Percentiles rank a stretch among this genome's conserved stretches.
These are phyloP conservation scores for Drosophila paulistorum DNA, from an alignment of 1,140 invertebrate species.

Conservation along the genomic window DNA sequence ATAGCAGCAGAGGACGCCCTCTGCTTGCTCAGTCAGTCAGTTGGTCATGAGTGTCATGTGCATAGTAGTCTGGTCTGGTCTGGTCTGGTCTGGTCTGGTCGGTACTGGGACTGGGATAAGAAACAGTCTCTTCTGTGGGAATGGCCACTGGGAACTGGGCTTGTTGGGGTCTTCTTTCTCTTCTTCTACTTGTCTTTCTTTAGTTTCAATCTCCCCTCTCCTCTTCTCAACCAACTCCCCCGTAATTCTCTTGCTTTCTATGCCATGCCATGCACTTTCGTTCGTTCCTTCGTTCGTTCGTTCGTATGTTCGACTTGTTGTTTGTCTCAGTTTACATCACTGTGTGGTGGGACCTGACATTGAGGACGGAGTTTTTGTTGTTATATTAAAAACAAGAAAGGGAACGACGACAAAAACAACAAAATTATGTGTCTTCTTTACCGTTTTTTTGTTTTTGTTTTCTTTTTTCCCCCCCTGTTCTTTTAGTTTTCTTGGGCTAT, in stretches of 20 bases:
- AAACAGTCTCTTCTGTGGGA: background rate
- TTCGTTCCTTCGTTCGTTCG: conserved; percentile 20
- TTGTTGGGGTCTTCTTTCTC: conserved; percentile 2
- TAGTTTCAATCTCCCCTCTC: background rate
- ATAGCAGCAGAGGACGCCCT: conserved; percentile 4
- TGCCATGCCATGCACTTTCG: conserved; percentile 40
- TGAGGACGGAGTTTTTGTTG: background rate
- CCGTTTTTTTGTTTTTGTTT: background rate
- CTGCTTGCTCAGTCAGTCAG: conserved; percentile 71
- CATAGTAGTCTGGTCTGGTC: conserved; percentile 42
- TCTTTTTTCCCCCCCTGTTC: background rate
- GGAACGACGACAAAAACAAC: background rate
- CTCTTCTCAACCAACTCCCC: background rate
- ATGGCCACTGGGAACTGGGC: background rate
- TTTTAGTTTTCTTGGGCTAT: background rate
- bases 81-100: conserved; percentile 19
- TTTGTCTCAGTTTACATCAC: conserved; percentile 28
- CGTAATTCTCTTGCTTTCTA: conserved; percentile 8
- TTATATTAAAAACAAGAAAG: conserved; percentile 5
- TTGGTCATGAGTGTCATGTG: conserved; percentile 81
- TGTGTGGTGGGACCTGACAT: conserved; percentile 14
- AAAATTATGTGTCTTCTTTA: conserved; percentile 16
- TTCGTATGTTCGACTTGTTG: conserved; percentile 4
- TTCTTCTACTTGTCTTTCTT: conserved; percentile 27
- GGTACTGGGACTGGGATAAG: too few species aligned